These are phyloP conservation scores for Pavo muticus DNA, from an alignment of 2,113 vertebrate genomes.

Conservation along the genomic window DNA sequence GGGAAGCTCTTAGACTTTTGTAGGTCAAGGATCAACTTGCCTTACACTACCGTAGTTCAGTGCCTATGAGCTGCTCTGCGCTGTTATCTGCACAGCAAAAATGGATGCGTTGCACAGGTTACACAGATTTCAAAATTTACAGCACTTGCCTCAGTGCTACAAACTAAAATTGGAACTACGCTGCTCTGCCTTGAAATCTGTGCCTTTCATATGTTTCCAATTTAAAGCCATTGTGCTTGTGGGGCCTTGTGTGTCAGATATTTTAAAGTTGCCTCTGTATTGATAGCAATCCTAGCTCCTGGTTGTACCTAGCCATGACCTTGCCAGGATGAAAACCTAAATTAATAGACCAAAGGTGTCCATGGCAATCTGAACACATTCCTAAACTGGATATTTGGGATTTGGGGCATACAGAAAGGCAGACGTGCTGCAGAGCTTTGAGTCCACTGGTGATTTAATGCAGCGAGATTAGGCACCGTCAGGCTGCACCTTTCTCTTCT, in stretches of 20 bases:
- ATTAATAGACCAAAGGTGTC: not conserved
- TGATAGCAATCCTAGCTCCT: not conserved
- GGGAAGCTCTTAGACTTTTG: slow-evolving; percentile 1
- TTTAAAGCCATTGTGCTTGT: not conserved
- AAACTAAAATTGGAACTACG: slow-evolving; percentile 48
- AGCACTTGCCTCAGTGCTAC: slow-evolving; percentile 25
- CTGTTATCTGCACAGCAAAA: not conserved
- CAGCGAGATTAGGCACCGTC: not conserved
- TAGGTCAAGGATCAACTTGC: slow-evolving; percentile 36
- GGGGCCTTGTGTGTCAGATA: not conserved
- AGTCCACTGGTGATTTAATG: not conserved
- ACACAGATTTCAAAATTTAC: slow-evolving; percentile 33
- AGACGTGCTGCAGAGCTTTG: not conserved
- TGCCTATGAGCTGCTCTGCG: not conserved
- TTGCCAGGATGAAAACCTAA: not conserved
- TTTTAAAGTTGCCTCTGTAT: not conserved
- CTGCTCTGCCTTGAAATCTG: slow-evolving; percentile 41
- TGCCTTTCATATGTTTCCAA: not conserved
- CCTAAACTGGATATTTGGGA: not conserved
- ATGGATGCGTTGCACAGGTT: slow-evolving; percentile 37
- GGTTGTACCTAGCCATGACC: not conserved
- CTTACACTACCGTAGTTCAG: not conserved
- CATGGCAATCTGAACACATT: not conserved
- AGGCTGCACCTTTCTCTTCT: not conserved
- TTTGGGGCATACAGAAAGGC: not conserved